A percentile compares a stretch with the other conserved stretches of the same genome.
These are phyloP conservation scores for Phaethon lepturus DNA, from an alignment of 2,113 vertebrate species.

Conservation along the genomic window DNA sequence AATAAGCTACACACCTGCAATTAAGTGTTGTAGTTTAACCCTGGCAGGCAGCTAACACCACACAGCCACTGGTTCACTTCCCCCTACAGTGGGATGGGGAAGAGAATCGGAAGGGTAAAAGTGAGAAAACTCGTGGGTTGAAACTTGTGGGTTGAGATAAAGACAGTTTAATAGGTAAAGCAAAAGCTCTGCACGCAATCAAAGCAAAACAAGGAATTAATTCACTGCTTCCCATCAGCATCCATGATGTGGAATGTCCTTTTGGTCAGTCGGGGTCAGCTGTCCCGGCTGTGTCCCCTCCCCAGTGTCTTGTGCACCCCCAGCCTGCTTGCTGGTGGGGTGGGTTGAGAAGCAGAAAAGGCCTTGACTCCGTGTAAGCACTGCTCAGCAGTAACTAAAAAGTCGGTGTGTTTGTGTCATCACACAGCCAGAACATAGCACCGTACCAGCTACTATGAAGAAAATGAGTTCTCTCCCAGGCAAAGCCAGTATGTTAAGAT, in stretches of 20 bases:
- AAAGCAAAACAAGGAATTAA: background rate
- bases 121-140: background rate
- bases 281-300: background rate
- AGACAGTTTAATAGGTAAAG: background rate
- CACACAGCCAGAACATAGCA: background rate
- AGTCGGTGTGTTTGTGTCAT: background rate
- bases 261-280: background rate
- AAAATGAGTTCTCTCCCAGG: background rate
- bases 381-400: background rate
- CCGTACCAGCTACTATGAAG: background rate
- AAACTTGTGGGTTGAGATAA: background rate
- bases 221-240: background rate
- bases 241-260: background rate
- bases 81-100: background rate
- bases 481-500: background rate
- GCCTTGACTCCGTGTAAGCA: background rate
- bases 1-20: background rate
- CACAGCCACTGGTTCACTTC: accelerated
- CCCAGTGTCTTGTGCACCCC: background rate
- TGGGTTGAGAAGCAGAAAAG: background rate
- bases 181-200: background rate
- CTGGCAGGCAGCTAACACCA: background rate
- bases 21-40: background rate
- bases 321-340: background rate
- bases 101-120: background rate